phyloP scores from a whole-genome alignment of 2,888 invertebrate genomes.

The Lottia gigantea region DNA sequence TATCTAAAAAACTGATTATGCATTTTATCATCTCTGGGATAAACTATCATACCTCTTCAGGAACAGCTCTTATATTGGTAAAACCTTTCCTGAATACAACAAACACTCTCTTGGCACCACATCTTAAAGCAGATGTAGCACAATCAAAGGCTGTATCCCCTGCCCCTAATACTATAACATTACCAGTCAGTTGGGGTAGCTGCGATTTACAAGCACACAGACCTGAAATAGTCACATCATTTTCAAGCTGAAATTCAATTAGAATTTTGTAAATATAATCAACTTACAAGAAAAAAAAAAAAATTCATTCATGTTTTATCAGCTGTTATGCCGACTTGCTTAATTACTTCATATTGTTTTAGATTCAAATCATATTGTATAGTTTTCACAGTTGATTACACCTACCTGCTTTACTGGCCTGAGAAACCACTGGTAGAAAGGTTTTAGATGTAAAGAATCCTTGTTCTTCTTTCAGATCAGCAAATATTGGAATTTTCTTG shows the following conservation, averaged over 20 bases:
- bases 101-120: slow-evolving; percentile 91
- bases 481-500: slow-evolving; percentile 78
- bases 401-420: slow-evolving; percentile 87
- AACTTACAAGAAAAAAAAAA: not conserved
- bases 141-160: slow-evolving; percentile 99
- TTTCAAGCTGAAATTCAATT: too few species aligned
- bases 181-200: slow-evolving; percentile 83
- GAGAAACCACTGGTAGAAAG: slow-evolving; percentile 88
- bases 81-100: slow-evolving; percentile 95
- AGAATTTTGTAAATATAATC: too few species aligned
- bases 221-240: slow-evolving; percentile 69
- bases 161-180: slow-evolving; percentile 91
- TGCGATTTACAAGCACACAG: slow-evolving; percentile 82
- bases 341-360: too few species aligned
- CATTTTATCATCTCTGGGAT: too few species aligned
- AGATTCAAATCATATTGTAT: too few species aligned
- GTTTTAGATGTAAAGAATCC: slow-evolving; percentile 96
- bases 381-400: not conserved
- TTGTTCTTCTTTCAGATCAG: slow-evolving; percentile 78
- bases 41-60: slow-evolving; percentile 83
- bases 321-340: not conserved
- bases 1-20: too few species aligned
- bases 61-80: slow-evolving; percentile 93
- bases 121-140: slow-evolving; percentile 94
- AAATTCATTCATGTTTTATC: not conserved